Percentiles rank a stretch among this genome's conserved stretches.
These are phyloP conservation scores for Macrobrachium nipponense DNA, from an alignment of 1,140 invertebrate genomes.

Conservation along the genomic window DNA sequence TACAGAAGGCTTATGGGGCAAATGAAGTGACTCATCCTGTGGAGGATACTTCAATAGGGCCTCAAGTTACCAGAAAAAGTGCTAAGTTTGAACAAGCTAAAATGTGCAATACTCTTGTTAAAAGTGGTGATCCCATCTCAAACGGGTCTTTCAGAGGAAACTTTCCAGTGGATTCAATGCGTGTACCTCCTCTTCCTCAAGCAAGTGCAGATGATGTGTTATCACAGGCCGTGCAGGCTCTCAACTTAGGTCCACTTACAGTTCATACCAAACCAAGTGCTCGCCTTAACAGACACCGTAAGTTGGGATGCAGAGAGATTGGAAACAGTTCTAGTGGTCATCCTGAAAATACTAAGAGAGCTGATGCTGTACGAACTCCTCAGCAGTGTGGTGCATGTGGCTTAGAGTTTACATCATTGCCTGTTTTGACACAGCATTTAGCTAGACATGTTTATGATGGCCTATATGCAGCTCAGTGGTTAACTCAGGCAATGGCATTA, in stretches of 20 bases:
- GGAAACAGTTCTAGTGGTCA: slow-evolving; percentile 39
- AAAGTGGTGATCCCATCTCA: background rate
- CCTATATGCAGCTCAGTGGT: slow-evolving; percentile 53
- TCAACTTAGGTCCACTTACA: slow-evolving; percentile 23
- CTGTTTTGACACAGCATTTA: slow-evolving; percentile 45
- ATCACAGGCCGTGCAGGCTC: slow-evolving; percentile 47
- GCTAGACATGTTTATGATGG: slow-evolving; percentile 52
- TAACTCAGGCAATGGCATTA: slow-evolving; percentile 51
- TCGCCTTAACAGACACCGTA: background rate
- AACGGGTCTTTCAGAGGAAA: background rate
- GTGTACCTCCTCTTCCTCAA: slow-evolving; percentile 32
- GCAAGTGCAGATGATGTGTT: slow-evolving; percentile 34
- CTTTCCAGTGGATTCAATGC: background rate
- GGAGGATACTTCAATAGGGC: background rate
- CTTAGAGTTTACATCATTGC: slow-evolving; percentile 41
- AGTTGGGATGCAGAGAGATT: slow-evolving; percentile 3
- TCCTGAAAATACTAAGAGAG: slow-evolving; percentile 36
- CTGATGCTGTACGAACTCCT: background rate
- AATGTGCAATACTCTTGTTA: slow-evolving; percentile 51
- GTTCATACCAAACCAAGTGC: background rate
- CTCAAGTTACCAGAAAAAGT: slow-evolving; percentile 10
- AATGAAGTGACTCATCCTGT: background rate
- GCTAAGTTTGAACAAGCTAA: slow-evolving; percentile 37
- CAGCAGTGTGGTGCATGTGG: slow-evolving; percentile 53
- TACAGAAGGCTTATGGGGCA: slow-evolving; percentile 11